Evolutionary conservation across 2,888 invertebrate species (phyloP).

Genomic region (Atherix ibis): DNA sequence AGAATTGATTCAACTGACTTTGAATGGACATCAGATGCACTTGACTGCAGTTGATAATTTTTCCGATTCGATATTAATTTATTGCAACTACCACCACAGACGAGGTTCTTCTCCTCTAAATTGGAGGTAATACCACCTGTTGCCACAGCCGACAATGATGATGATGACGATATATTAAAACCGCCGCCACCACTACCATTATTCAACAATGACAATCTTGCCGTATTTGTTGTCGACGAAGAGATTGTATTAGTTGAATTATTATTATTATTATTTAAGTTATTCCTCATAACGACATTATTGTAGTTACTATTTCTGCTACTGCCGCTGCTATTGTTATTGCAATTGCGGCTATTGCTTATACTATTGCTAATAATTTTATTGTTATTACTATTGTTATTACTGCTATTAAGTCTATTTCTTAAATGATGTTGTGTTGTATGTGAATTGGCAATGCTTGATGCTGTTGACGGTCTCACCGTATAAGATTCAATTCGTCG

Average conservation of each 20-base stretch:
- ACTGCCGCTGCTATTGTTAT: not conserved
- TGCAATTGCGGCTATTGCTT: slow-evolving; percentile 9
- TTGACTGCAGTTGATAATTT: slow-evolving; percentile 5
- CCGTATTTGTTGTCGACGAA: slow-evolving; percentile 1
- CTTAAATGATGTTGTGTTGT: slow-evolving; percentile 9
- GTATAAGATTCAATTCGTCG: slow-evolving; percentile 25
- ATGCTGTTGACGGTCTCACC: slow-evolving; percentile 10
- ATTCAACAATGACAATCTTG: slow-evolving; percentile 4
- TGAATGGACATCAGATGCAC: slow-evolving; percentile 12
- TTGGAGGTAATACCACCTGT: slow-evolving; percentile 12
- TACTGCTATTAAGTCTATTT: slow-evolving; percentile 11
- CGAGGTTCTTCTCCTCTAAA: not conserved
- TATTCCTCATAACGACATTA: slow-evolving; percentile 1
- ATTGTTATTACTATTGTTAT: not conserved
- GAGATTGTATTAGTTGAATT: not conserved
- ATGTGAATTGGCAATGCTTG: not conserved
- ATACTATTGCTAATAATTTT: not conserved
- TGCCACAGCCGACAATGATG: slow-evolving; percentile 18
- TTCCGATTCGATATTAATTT: not conserved
- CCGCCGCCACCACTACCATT: not conserved
- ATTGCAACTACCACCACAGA: slow-evolving; percentile 4
- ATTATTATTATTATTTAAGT: slow-evolving; percentile 8
- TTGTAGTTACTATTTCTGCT: slow-evolving; percentile 4
- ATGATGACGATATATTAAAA: slow-evolving; percentile 12
- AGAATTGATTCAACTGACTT: slow-evolving; percentile 20